Percentiles rank a stretch among this genome's conserved stretches.
phyloP scores from a whole-genome alignment of 1,140 invertebrate species.

The Spodoptera litura region DNA sequence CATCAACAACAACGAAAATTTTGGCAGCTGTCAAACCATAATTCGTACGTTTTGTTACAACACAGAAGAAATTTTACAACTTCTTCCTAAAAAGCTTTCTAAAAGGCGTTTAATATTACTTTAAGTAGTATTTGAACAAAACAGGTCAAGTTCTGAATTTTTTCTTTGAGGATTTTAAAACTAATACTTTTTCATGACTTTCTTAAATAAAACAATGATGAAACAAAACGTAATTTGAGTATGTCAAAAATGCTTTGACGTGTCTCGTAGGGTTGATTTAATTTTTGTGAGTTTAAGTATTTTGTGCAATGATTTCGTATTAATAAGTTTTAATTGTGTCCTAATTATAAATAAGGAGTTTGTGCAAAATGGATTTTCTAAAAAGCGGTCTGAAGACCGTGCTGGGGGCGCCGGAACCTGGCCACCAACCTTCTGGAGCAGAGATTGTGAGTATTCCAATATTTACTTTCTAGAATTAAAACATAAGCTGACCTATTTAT shows the following conservation, averaged over 20 bases:
- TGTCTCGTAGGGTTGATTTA: constrained; percentile 58
- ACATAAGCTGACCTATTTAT: constrained; percentile 51
- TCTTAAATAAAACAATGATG: neutral
- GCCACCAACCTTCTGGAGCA: constrained; percentile 91
- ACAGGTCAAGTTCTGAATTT: no score
- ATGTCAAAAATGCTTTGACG: constrained; percentile 63
- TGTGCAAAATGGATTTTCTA: constrained; percentile 92
- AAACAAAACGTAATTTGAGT: neutral
- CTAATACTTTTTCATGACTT: no score
- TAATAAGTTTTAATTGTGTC: constrained; percentile 42
- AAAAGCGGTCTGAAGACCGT: constrained; percentile 96
- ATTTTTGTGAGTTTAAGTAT: constrained; percentile 42
- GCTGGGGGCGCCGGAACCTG: constrained; percentile 92
- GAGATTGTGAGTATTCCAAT: constrained; percentile 91
- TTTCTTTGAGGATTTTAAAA: no score
- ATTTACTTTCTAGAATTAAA: constrained; percentile 48
- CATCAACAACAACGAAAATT: no score
- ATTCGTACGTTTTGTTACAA: no score
- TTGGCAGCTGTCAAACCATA: no score
- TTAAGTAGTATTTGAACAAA: no score
- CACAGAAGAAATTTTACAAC: no score
- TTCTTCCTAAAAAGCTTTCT: no score
- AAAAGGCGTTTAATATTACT: no score
- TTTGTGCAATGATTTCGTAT: constrained; percentile 43
- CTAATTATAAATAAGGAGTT: constrained; percentile 34